These are phyloP conservation scores for Catharus minimus DNA, from an alignment of 2,113 vertebrate genomes.

Conservation along the genomic window DNA sequence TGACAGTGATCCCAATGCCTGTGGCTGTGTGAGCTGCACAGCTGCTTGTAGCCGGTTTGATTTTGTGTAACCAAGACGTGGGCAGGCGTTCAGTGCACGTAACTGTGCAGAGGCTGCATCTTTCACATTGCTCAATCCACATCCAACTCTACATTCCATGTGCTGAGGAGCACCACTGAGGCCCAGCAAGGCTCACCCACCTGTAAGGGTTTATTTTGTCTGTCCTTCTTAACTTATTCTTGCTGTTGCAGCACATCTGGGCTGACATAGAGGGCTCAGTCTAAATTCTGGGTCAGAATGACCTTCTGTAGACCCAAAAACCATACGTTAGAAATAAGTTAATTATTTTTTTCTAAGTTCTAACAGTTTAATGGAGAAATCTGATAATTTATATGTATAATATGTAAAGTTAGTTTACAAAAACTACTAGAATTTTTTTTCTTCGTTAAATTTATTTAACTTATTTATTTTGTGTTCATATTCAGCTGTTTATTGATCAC, in stretches of 20 bases:
- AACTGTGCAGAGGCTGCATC: constrained; percentile 53
- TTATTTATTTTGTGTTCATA: constrained; percentile 80
- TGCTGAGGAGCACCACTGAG: constrained; percentile 51
- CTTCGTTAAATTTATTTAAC: constrained; percentile 74
- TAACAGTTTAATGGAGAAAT: constrained; percentile 66
- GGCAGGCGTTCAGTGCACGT: constrained; percentile 22
- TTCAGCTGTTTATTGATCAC: constrained; percentile 55
- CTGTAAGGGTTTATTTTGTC: constrained; percentile 19
- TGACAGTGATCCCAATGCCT: constrained; percentile 59
- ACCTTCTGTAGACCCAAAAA: constrained; percentile 58
- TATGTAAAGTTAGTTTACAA: constrained; percentile 78
- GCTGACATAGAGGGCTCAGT: constrained; percentile 59
- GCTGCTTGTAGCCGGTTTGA: constrained; percentile 65
- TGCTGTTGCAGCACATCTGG: constrained; percentile 37
- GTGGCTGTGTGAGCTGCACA: constrained; percentile 67
- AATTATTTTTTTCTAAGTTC: constrained; percentile 65
- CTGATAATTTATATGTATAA: constrained; percentile 80
- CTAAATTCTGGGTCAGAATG: constrained; percentile 26
- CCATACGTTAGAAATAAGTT: constrained; percentile 65
- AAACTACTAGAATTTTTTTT: constrained; percentile 58
- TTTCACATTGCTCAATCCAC: constrained; percentile 41
- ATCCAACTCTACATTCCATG: constrained; percentile 51
- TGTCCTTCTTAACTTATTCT: constrained; percentile 68
- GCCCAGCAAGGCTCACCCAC: constrained; percentile 41
- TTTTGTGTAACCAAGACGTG: constrained; percentile 65